Evolutionary conservation across 1,140 invertebrate species (phyloP).

Genomic region (Laupala kohalensis): DNA sequence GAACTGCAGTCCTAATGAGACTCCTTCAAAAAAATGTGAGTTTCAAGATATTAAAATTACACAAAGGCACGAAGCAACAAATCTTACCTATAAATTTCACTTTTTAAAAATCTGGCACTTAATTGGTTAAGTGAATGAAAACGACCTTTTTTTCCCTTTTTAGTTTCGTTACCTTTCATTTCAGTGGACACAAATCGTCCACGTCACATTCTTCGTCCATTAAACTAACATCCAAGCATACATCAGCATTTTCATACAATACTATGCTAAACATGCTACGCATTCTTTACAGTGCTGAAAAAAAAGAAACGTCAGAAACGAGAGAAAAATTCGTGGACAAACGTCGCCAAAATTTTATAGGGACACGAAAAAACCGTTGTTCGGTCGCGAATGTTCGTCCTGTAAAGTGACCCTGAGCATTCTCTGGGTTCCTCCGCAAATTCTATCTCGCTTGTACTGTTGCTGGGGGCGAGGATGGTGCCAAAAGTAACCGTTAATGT

Average conservation of each 20-base stretch:
- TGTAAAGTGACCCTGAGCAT: neutral
- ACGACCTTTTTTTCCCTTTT: too few species aligned
- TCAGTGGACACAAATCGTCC: too few species aligned
- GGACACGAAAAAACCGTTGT: neutral
- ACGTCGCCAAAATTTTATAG: neutral
- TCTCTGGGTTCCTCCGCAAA: neutral
- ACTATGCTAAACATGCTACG: neutral
- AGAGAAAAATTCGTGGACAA: neutral
- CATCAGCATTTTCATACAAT: neutral
- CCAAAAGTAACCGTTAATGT: too few species aligned
- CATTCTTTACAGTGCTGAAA: neutral
- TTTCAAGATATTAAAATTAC: too few species aligned
- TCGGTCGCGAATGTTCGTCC: neutral
- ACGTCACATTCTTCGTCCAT: neutral
- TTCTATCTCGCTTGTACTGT: neutral
- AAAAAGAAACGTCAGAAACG: neutral
- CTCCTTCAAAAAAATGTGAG: too few species aligned
- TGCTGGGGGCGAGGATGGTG: too few species aligned
- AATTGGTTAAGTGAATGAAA: too few species aligned
- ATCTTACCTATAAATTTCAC: too few species aligned
- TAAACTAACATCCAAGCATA: neutral
- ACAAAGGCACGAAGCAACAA: too few species aligned
- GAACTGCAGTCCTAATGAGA: too few species aligned
- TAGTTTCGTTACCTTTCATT: too few species aligned
- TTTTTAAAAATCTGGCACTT: too few species aligned